These are phyloP conservation scores for Amblyopsis rosae DNA, from an alignment of 2,113 vertebrate species.

Conservation along the genomic window DNA sequence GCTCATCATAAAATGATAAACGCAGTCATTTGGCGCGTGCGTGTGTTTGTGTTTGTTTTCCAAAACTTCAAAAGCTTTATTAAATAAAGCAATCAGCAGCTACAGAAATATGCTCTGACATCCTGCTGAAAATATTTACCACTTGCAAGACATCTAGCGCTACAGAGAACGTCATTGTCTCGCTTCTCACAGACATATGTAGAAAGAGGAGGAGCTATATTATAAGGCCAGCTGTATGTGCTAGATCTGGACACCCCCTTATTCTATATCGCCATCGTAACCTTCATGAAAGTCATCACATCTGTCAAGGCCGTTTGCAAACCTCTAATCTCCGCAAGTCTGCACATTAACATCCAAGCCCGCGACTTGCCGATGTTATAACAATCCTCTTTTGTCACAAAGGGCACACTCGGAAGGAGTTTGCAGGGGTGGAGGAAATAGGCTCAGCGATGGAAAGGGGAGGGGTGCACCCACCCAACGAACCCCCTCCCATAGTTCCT, in stretches of 20 bases:
- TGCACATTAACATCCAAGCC: too few relatives aligned
- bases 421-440: background rate
- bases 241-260: too few relatives aligned
- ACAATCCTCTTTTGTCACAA: slow-evolving; percentile 20
- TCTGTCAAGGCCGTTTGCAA: too few relatives aligned
- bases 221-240: too few relatives aligned
- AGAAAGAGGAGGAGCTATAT: too few relatives aligned
- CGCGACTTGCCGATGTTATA: too few relatives aligned
- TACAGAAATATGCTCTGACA: background rate
- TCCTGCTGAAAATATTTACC: background rate
- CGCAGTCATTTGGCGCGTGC: slow-evolving; percentile 1
- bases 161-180: too few relatives aligned
- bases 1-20: slow-evolving; percentile 28
- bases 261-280: too few relatives aligned
- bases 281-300: too few relatives aligned
- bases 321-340: too few relatives aligned
- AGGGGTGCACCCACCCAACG: background rate
- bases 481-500: background rate
- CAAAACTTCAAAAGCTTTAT: background rate
- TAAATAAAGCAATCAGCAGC: background rate
- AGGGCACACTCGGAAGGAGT: slow-evolving; percentile 4
- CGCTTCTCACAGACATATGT: too few relatives aligned
- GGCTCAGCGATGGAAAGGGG: background rate
- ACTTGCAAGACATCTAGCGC: too few relatives aligned
- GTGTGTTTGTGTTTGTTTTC: background rate